Conservation (phyloP, 2,797 vertebrate species). For the Sebastolobus alascanus region DNA sequence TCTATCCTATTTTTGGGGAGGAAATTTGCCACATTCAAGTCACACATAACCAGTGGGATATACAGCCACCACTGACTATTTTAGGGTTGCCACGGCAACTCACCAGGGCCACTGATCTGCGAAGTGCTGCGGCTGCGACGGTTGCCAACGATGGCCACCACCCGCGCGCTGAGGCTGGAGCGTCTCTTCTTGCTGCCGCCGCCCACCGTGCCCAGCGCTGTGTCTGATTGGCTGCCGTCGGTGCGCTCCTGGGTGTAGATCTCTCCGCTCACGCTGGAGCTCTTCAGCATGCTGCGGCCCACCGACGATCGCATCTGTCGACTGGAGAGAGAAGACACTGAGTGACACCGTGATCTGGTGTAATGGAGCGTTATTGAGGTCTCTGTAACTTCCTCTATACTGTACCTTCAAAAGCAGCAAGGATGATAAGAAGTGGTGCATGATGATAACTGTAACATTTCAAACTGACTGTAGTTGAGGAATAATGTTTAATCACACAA, state of each 20-base stretch:
- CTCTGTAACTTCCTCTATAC: not conserved
- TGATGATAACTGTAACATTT: not conserved
- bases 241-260: conserved; percentile 95
- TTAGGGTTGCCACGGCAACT: conserved; percentile 37
- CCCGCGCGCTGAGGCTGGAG: conserved; percentile 95
- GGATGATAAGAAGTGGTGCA: not conserved
- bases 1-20: not conserved
- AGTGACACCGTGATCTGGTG: not conserved
- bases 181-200: conserved; percentile 95
- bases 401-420: conserved; percentile 44
- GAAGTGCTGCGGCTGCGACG: conserved; percentile 97
- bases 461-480: conserved; percentile 1
- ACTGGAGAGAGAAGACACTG: conserved; percentile 73
- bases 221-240: conserved; percentile 98
- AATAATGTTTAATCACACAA: conserved; percentile 41
- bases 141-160: conserved; percentile 95
- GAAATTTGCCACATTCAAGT: not conserved
- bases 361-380: not conserved
- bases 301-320: conserved; percentile 92
- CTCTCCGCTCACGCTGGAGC: conserved; percentile 96
- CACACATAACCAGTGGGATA: not conserved
- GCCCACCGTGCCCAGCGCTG: conserved; percentile 93
- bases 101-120: conserved; percentile 92
- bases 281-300: conserved; percentile 94
- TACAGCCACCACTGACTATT: not conserved